Percentiles rank a stretch among this genome's conserved stretches.
These are phyloP conservation scores for Enteromius mattozi DNA, from an alignment of 2,797 vertebrate genomes.

Conservation along the genomic window DNA sequence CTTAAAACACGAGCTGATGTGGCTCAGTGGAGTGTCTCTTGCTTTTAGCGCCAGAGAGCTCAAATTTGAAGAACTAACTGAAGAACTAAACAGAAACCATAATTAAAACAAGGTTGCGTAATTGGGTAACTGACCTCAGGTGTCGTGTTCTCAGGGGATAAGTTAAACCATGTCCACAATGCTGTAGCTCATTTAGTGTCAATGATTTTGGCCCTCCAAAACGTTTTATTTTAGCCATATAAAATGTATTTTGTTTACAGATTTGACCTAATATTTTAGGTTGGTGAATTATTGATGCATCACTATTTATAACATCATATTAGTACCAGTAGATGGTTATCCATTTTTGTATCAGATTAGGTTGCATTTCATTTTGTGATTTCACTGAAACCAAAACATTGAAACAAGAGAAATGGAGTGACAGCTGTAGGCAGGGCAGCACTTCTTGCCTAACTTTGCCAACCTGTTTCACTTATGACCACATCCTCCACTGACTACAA, in stretches of 20 bases:
- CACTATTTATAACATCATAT: not conserved
- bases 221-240: not conserved
- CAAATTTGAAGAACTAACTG: not conserved
- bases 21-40: not conserved
- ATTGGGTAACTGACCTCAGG: not conserved
- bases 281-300: not conserved
- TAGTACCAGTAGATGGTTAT: not conserved
- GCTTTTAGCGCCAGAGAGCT: not conserved
- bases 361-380: not conserved
- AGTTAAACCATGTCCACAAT: not conserved
- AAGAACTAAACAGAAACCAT: not conserved
- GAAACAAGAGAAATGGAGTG: conserved; percentile 7
- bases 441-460: not conserved
- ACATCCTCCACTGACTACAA: not conserved
- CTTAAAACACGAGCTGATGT: not conserved
- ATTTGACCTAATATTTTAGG: not conserved
- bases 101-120: not conserved
- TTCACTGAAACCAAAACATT: conserved; percentile 5
- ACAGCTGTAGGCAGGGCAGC: not conserved
- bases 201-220: not conserved
- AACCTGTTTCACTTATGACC: not conserved
- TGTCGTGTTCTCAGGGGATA: not conserved
- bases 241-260: not conserved
- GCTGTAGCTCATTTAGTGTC: not conserved
- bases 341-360: not conserved